phyloP scores from a whole-genome alignment of 2,797 vertebrate species.

The Sebastes jordani region DNA sequence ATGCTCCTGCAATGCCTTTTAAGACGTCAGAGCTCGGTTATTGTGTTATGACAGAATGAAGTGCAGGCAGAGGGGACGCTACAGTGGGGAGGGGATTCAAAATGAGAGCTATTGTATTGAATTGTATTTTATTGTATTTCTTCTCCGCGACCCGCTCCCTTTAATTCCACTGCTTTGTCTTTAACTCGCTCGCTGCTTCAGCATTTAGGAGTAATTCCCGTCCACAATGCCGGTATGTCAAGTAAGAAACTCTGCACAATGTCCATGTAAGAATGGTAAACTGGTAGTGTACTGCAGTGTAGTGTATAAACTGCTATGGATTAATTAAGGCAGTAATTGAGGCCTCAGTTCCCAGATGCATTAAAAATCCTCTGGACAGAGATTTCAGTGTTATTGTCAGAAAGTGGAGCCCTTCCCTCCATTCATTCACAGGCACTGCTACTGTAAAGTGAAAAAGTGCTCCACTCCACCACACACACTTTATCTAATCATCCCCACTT shows the following conservation, averaged over 20 bases:
- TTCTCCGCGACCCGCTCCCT: constrained; percentile 16
- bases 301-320: constrained; percentile 22
- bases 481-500: constrained; percentile 82
- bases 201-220: constrained; percentile 23
- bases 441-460: constrained; percentile 70
- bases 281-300: neutral
- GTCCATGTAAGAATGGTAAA: neutral
- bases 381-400: constrained; percentile 50
- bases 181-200: constrained; percentile 27
- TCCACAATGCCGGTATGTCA: neutral
- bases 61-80: constrained; percentile 55
- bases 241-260: constrained; percentile 17
- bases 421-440: constrained; percentile 55
- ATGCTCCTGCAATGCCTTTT: constrained; percentile 75
- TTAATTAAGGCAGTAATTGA: constrained; percentile 51
- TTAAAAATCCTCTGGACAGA: constrained; percentile 35
- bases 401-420: constrained; percentile 47
- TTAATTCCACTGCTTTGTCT: constrained; percentile 56
- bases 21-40: constrained; percentile 75
- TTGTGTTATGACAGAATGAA: constrained; percentile 74
- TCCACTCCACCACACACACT: constrained; percentile 76
- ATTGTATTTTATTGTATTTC: constrained; percentile 58
- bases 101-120: constrained; percentile 60
- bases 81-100: constrained; percentile 52
- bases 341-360: constrained; percentile 36